Evolutionary conservation across 2,797 vertebrate genomes (phyloP).

Genomic region (Leptatherina wallacei): DNA sequence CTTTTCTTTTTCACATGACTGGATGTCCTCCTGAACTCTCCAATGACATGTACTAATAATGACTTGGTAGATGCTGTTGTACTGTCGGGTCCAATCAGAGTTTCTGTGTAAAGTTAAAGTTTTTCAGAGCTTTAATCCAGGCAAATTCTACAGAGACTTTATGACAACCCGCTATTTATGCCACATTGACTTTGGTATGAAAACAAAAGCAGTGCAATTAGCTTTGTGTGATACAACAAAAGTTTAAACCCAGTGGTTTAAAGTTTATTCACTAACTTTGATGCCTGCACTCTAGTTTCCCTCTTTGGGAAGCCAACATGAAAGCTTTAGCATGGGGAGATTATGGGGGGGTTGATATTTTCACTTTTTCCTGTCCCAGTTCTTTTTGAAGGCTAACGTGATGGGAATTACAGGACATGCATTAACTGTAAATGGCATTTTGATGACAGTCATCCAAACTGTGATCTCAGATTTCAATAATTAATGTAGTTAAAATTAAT

Average conservation of each 20-base stretch:
- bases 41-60: no score
- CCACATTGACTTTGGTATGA: background rate
- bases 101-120: no score
- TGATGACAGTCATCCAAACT: conserved; percentile 32
- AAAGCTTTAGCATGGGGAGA: conserved; percentile 33
- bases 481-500: conserved; percentile 45
- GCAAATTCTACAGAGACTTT: background rate
- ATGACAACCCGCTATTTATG: background rate
- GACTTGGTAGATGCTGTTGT: no score
- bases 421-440: conserved; percentile 25
- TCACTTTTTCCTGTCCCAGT: conserved; percentile 55
- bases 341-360: conserved; percentile 55
- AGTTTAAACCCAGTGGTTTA: conserved; percentile 11
- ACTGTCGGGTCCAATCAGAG: no score
- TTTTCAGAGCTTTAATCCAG: background rate
- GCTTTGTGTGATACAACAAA: background rate
- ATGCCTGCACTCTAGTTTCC: conserved; percentile 22
- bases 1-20: background rate
- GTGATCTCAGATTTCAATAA: conserved; percentile 44
- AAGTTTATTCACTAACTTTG: conserved; percentile 29
- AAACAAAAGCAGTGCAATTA: conserved; percentile 8
- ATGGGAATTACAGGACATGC: conserved; percentile 36
- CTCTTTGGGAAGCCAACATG: conserved; percentile 31
- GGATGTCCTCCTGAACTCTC: no score
- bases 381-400: conserved; percentile 42